Evolutionary conservation across 1,140 invertebrate species (phyloP), one percentile per base, ranked within the genome.

Genomic region (Panagrolaimus sp.): DNA sequence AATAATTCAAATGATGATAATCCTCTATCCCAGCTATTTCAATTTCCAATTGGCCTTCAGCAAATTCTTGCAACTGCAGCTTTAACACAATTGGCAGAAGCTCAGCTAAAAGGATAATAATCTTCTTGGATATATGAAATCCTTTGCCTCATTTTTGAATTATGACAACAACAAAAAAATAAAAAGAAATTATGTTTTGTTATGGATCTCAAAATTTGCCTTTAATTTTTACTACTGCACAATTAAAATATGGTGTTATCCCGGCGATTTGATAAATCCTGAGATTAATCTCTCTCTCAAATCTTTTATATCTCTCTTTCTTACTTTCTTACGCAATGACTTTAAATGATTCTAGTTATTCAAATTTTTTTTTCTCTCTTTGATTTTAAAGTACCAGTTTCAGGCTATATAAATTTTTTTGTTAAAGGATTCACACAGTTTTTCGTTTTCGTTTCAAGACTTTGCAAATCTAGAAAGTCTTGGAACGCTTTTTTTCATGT

Each of bases 1-100:
- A 58, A 21, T 4, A 28, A 21, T 26, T 58, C 52, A 21, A 17
- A 21, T 28, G 21, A 21, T 24, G 65, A 67, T 43, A 32, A 32
- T n/a, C 28, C 43, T 15, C 44, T 67, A 8, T 44, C 66, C 6
- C 67, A 68, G 38, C 26, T 68, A 8, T 15, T 17, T 21, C 21
- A 38, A 21, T 67, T 67, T 21, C 45, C 65, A 17, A 10, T 67
- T 43, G 45, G 65, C 65, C 43, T 67, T n/a, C 65, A 67, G 12
- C 65, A 67, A 58, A 21, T 67, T 32, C 65, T 67, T 38, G 65
- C 65, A 10, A 58, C 52, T n/a, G 52, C 52, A 2, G 52, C 52
- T 12, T 28, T 58, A 3, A 38, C 32, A 38, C 32, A 38, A 38
- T 38, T 38, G 7, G 52, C 52, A 8, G 52, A 58, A 58, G 52